phyloP scores from a whole-genome alignment of 2,888 invertebrate species.

The Gastracanthus pulcherrimus region DNA sequence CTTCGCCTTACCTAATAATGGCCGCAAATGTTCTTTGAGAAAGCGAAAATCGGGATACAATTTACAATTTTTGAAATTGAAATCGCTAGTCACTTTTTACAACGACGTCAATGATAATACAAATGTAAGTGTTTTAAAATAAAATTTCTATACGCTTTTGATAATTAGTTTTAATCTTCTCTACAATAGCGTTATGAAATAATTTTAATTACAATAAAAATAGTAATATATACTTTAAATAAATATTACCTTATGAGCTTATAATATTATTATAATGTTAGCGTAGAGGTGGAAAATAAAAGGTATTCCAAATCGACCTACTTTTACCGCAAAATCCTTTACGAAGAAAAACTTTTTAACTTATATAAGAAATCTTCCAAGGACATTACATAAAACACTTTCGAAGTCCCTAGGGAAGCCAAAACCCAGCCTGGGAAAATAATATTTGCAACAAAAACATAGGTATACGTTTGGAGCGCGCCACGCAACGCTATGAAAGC shows the following conservation, averaged over 20 bases:
- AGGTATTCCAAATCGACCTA: background rate
- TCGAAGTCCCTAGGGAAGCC: background rate
- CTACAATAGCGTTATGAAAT: too few relatives aligned
- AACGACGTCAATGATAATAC: too few relatives aligned
- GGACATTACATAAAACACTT: slow-evolving; percentile 11
- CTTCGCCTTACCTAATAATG: background rate
- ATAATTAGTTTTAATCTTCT: too few relatives aligned
- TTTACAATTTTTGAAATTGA: too few relatives aligned
- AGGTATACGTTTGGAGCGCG: background rate
- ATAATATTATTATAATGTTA: too few relatives aligned
- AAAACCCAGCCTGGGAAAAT: background rate
- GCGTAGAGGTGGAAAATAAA: background rate
- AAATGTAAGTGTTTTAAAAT: too few relatives aligned
- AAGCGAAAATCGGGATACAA: background rate
- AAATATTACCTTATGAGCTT: too few relatives aligned
- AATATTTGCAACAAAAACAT: background rate
- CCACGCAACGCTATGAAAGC: slow-evolving; percentile 21
- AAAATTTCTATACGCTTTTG: too few relatives aligned
- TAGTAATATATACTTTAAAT: background rate
- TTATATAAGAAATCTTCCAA: background rate
- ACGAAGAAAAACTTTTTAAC: slow-evolving; percentile 1
- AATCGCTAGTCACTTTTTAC: too few relatives aligned
- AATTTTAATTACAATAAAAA: too few relatives aligned
- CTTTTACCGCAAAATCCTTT: background rate
- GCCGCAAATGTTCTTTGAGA: background rate